Base-by-base conservation (phyloP, 2,888 invertebrate genomes). In the Encarsia formosa region DNA sequence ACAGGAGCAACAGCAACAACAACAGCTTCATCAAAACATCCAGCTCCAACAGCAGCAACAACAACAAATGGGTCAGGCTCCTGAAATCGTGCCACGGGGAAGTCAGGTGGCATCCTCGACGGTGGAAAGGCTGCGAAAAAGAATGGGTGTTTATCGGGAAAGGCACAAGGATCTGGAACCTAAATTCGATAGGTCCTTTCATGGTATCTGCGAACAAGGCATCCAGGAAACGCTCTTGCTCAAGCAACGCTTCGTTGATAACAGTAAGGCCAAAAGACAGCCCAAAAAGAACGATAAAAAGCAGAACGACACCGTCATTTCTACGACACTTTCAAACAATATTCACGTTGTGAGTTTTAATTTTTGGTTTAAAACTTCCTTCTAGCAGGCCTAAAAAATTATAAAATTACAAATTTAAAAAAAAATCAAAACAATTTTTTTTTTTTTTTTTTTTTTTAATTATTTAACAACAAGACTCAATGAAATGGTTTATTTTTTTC, bases 131-230 rank as follows among this genome's bases (percentile, higher is more conserved):
- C 77, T 91, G 49, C 77, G 83, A 57, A 83, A 92, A 58, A 84
- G 95, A 67, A 87, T 96, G 75, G 92, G 92, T 69, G 84, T 82
- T 62, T 95, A 95, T 76, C 82, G 94, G 47, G 81, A 87, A 44
- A 83, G 91, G 58, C 92, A 94, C 73, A 87, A 81, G 62, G 90
- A 90, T 70, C 88, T 89, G 72, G 86, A 87, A 70, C 91, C 91
- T 56, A 82, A 92, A 58, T 93, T 88, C 77, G 91, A 91, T 71
- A 90, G 90, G 71, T 87, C 90, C 59, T 88, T 91, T 75, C 88
- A 82, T 70, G 89, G 89, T 34, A 81, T 88, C 57, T 90, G 90
- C 77, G 93, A 94, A 69, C 92, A 92, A 73, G 91, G 94, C 73
- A 85, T 88, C 65, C 85, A 92, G 76, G 93, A 94, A 75, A 93